These are phyloP conservation scores for Thinocorus orbignyianus DNA, from an alignment of 2,113 vertebrate species.

Conservation along the genomic window DNA sequence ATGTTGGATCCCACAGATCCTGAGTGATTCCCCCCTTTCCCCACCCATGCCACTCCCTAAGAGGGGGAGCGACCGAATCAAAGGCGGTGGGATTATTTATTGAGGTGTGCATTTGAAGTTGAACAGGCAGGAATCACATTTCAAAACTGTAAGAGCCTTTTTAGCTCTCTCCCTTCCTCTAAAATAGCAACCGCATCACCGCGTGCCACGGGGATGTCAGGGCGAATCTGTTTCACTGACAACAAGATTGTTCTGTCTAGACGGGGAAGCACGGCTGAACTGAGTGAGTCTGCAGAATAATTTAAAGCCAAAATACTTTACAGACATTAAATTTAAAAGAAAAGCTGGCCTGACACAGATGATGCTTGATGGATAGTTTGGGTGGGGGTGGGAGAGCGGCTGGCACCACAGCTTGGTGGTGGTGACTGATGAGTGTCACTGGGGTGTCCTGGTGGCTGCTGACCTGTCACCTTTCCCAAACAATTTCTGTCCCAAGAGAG, in stretches of 20 bases:
- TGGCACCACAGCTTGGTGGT: neutral
- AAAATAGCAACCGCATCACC: constrained; percentile 10
- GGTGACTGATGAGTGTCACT: neutral
- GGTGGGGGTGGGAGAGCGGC: neutral
- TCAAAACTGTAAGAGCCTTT: constrained; percentile 5
- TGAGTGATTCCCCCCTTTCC: neutral
- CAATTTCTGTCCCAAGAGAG: neutral
- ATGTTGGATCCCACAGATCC: neutral
- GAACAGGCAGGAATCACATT: constrained; percentile 12
- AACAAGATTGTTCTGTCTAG: constrained; percentile 65
- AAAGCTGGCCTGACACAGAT: neutral
- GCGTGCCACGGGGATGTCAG: constrained; percentile 39
- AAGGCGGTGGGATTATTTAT: neutral
- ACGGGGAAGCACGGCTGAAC: constrained; percentile 37
- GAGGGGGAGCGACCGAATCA: neutral
- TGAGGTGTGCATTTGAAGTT: constrained; percentile 38
- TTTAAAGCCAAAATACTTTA: constrained; percentile 55
- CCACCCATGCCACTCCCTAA: neutral
- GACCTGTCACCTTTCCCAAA: neutral
- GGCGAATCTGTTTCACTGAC: constrained; percentile 67
- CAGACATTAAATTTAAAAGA: neutral
- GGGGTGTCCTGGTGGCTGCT: neutral
- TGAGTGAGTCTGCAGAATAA: constrained; percentile 52
- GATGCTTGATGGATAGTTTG: neutral
- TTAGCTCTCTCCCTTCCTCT: neutral